Percentiles rank a stretch among this genome's conserved stretches.
These are phyloP conservation scores for Erebia aethiops DNA, from an alignment of 2,888 invertebrate species.

Conservation along the genomic window DNA sequence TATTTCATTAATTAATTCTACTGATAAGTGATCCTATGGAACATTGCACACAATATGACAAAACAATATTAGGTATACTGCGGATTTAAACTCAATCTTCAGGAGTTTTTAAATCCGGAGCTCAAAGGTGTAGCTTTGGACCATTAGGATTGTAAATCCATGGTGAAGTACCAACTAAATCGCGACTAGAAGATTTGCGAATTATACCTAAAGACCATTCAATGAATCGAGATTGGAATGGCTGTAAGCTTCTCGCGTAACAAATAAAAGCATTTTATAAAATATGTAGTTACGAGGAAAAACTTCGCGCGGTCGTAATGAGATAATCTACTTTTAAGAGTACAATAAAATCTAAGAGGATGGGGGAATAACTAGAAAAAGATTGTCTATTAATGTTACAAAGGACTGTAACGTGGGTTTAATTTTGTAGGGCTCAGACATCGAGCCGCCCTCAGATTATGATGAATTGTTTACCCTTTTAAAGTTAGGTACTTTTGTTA, in stretches of 20 bases:
- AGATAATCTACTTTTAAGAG: conserved; percentile 8
- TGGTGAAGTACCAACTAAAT: no score
- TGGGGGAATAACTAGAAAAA: conserved; percentile 5
- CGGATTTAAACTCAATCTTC: no score
- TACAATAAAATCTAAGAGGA: conserved; percentile 10
- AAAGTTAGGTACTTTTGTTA: not conserved
- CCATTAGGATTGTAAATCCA: no score
- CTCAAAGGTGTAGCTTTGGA: no score
- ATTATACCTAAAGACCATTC: no score
- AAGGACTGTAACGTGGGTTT: conserved; percentile 8
- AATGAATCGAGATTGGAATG: no score
- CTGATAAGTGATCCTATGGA: no score
- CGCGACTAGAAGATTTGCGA: no score
- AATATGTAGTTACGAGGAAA: conserved; percentile 6
- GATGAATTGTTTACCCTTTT: conserved; percentile 15
- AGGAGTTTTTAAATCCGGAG: no score
- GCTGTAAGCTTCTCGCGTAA: not conserved
- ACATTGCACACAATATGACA: no score
- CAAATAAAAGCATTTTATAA: not conserved
- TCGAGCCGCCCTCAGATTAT: conserved; percentile 15
- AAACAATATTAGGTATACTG: no score
- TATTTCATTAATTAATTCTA: no score
- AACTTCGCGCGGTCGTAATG: not conserved
- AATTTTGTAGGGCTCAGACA: conserved; percentile 15
- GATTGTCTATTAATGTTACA: conserved; percentile 11